Base-by-base conservation (phyloP, 2,113 vertebrate species). In the Tursiops truncatus region DNA sequence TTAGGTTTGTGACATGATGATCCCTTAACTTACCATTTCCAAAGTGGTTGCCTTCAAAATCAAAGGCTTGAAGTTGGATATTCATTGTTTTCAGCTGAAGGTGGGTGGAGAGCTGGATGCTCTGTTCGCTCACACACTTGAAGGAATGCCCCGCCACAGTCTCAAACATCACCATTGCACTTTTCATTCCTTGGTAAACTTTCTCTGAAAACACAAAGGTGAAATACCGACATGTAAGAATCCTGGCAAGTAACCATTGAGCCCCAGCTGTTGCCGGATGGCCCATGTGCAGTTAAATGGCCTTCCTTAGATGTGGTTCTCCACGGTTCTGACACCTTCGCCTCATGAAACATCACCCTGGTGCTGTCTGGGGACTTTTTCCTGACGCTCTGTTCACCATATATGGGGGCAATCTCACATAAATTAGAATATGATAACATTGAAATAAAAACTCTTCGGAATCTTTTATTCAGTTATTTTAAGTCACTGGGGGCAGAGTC, bases 61-160 rank as follows among this genome's bases (percentile, higher is more conserved):
- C 97, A 97, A 99, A 99, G 0, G 99, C 99, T 97, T 99, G 99
- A 6, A 99, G 98, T 86, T 99, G 98, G 94, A 99, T 95, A 13
- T 99, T 95, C 23, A 98, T 94, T 47, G 99, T 96, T 80, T 98
- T 98, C 63, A 99, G 94, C 6, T 84, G 98, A 65, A 99, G 97
- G 82, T 95, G 67, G 4, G 89, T 79, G 6, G 99, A 98, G 89
- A 99, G 92, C 71, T 17, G 2, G 7, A 99, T 65, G 36, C 91
- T 97, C 90, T 97, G 99, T 76, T 98, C 98, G 58, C 99, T 99
- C 58, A 97, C 97, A 94, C 99, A 99, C 70, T 84, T 99, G 97
- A 99, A 99, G 96, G 99, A 99, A 84, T 91, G 97, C 26, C 99
- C 99, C 1, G 96, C 25, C 8, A 63, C 95, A 1, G 99, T 97